These are phyloP conservation scores for Pelobates fuscus DNA, from an alignment of 2,113 vertebrate genomes.

Conservation along the genomic window DNA sequence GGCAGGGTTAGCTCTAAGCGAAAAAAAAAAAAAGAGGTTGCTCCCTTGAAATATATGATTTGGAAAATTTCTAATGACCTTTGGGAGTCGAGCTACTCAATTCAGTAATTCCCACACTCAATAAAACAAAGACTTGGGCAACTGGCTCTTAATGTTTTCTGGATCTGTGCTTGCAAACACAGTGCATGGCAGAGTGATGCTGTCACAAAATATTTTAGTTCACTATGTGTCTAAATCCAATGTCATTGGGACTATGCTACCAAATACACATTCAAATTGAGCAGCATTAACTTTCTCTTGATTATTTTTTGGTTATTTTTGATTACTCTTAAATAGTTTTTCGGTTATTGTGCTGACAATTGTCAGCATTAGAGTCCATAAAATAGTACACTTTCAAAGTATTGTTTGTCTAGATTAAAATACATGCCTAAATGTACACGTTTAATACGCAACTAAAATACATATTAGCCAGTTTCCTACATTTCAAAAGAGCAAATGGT, in stretches of 20 bases:
- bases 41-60: slow-evolving; percentile 47
- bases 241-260: not conserved
- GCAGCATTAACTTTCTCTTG: not conserved
- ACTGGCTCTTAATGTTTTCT: slow-evolving; percentile 55
- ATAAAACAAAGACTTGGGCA: slow-evolving; percentile 55
- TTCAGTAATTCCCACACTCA: slow-evolving; percentile 55
- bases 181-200: slow-evolving; percentile 39
- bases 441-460: too few species aligned
- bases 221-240: not conserved
- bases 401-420: too few species aligned
- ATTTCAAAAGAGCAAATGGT: too few species aligned
- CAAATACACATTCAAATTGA: slow-evolving; percentile 15
- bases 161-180: slow-evolving; percentile 53
- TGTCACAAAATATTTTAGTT: slow-evolving; percentile 47
- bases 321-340: too few species aligned
- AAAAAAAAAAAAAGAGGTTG: not conserved
- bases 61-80: slow-evolving; percentile 45
- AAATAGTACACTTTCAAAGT: too few species aligned
- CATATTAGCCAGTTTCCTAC: too few species aligned
- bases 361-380: too few species aligned
- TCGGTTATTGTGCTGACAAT: too few species aligned
- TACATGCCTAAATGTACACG: too few species aligned
- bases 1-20: slow-evolving; percentile 7
- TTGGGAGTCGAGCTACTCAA: slow-evolving; percentile 20
- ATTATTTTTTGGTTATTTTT: too few species aligned